Conservation (phyloP, 2,888 invertebrate species). For the Tridacna gigas region DNA sequence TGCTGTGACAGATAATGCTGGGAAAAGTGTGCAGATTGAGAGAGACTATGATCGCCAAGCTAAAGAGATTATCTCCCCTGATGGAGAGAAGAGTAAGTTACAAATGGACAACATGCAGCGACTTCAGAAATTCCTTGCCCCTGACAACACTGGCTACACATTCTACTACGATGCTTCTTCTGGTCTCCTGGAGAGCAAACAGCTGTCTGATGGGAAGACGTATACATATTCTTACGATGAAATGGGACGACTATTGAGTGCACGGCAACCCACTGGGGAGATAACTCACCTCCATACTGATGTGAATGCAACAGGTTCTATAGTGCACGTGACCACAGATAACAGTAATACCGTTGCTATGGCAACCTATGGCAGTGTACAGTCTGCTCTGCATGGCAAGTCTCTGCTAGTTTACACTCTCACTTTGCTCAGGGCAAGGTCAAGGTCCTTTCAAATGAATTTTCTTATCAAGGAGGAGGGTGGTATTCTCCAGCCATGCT, state of each 20-base stretch:
- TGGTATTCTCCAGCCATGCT: too few species aligned
- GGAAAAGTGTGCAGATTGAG: conserved; percentile 91
- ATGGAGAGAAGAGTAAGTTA: conserved; percentile 85
- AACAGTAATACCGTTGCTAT: conserved; percentile 83
- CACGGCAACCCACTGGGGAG: conserved; percentile 96
- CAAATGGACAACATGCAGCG: conserved; percentile 97
- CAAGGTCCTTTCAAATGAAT: neutral
- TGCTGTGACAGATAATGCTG: conserved; percentile 96
- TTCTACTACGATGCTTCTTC: conserved; percentile 96
- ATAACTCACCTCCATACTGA: conserved; percentile 88
- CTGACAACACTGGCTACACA: conserved; percentile 96
- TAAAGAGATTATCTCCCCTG: conserved; percentile 89
- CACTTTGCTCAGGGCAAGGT: conserved; percentile 43
- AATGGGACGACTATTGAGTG: conserved; percentile 93
- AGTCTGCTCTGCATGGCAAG: conserved; percentile 84
- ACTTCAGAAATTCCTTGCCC: conserved; percentile 93
- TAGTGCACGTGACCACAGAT: conserved; percentile 84
- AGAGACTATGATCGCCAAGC: conserved; percentile 92
- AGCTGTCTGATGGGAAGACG: conserved; percentile 88
- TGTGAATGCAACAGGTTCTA: conserved; percentile 83
- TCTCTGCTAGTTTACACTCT: conserved; percentile 69
- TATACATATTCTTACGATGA: conserved; percentile 96
- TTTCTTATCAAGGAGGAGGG: too few species aligned
- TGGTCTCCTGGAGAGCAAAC: conserved; percentile 89
- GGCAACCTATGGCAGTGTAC: conserved; percentile 84